Base-by-base conservation (phyloP, 1,140 invertebrate species). In the Spodoptera frugiperda region DNA sequence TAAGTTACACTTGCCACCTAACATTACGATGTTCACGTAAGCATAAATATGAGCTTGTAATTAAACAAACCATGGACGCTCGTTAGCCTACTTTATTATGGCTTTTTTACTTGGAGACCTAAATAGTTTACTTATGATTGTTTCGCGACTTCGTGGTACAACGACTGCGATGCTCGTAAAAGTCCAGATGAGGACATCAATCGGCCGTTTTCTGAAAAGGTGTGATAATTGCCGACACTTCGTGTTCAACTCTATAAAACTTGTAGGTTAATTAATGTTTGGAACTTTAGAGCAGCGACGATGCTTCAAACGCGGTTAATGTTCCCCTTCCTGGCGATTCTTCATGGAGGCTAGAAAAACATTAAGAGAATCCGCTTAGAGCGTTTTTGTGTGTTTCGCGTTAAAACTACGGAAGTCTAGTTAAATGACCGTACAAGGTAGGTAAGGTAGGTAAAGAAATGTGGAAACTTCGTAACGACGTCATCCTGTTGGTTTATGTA, bases 1-100 rank as follows among this genome's bases (percentile, higher is more conserved):
- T 71, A 67, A 74, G 61, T 79, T 81, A 78, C 78, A 72, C 39
- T 65, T 54, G 72, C 61, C 63, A 78, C 78, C 46, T 76, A 54
- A 65, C 76, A 55, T 83, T 82, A 79, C 76, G 74, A 49, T 75
- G 71, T 78, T 76, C 76, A 80, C 75, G 73, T 81, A 79, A 78
- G 79, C 73, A 75, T 71, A 53, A 71, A 71, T 44, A 15, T 46
- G 53, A 61, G 33, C n/a, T 61, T 15, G 33, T 53, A 54, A 70
- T 70, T 71, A 71, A 71, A 71, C 21, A 71, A 55, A 71, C 46
- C 53, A 71, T 55, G 53, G 53, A 15, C 49, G 39, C 51, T 71
- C 68, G 53, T 71, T 71, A 71, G 17, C 68, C 68, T 21, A 71
- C 33, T 61, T 61, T 44, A 44, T 44, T 61, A 21, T 46, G 14